Conservation (phyloP, 2,888 invertebrate species). For the Megaustenia siamemsis region DNA sequence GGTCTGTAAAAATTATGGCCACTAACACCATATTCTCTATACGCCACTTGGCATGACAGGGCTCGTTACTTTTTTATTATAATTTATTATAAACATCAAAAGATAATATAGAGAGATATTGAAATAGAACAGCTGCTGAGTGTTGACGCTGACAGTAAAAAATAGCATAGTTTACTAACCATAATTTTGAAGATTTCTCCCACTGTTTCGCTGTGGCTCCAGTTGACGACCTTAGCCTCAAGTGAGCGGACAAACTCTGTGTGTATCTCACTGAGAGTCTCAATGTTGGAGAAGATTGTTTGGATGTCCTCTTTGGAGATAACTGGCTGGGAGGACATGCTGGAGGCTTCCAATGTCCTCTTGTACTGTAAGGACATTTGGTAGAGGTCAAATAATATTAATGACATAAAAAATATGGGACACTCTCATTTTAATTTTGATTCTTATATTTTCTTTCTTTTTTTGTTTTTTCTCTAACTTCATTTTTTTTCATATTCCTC, state of each 20-base stretch:
- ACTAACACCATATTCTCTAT: too few relatives aligned
- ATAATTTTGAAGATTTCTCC: slow-evolving; percentile 92
- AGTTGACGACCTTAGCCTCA: slow-evolving; percentile 71
- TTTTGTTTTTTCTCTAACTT: too few relatives aligned
- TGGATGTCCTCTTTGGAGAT: slow-evolving; percentile 93
- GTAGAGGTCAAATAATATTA: too few relatives aligned
- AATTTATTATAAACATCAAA: too few relatives aligned
- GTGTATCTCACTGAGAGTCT: slow-evolving; percentile 88
- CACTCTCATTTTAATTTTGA: too few relatives aligned
- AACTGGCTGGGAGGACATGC: slow-evolving; percentile 92
- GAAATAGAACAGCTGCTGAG: not conserved
- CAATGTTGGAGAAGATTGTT: slow-evolving; percentile 93
- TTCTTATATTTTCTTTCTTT: too few relatives aligned
- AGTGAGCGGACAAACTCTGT: slow-evolving; percentile 90
- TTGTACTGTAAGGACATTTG: too few relatives aligned
- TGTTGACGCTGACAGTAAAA: not conserved
- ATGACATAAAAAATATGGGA: not conserved
- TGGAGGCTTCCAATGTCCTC: slow-evolving; percentile 92
- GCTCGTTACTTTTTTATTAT: too few relatives aligned
- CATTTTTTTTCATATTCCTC: too few relatives aligned
- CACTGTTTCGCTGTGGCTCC: slow-evolving; percentile 83
- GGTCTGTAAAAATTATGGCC: too few relatives aligned
- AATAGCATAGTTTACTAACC: slow-evolving; percentile 82
- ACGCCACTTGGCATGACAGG: too few relatives aligned
- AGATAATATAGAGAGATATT: not conserved